These are phyloP conservation scores for Bactericera cockerelli DNA, from an alignment of 1,140 invertebrate species.

Conservation along the genomic window DNA sequence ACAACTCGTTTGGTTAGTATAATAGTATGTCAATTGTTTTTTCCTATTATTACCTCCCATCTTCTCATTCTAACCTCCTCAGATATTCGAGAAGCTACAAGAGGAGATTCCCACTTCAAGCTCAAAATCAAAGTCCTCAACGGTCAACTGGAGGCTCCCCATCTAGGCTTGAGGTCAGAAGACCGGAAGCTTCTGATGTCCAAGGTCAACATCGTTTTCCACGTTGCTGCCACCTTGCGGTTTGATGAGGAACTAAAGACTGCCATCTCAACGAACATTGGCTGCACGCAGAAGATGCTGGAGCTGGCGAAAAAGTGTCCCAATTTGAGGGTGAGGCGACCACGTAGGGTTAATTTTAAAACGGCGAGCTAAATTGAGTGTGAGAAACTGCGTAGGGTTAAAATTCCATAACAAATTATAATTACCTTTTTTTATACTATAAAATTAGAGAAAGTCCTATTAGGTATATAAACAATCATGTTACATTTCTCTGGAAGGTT, in stretches of 20 bases:
- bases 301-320: slow-evolving; percentile 32
- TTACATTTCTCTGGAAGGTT: too few relatives aligned
- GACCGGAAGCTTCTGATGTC: slow-evolving; percentile 50
- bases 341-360: neutral
- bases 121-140: slow-evolving; percentile 28
- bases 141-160: slow-evolving; percentile 38
- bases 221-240: slow-evolving; percentile 46
- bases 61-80: too few relatives aligned
- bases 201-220: slow-evolving; percentile 60
- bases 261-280: slow-evolving; percentile 46
- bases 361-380: too few relatives aligned
- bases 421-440: too few relatives aligned
- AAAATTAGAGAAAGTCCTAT: too few relatives aligned
- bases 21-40: too few relatives aligned
- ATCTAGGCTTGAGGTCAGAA: slow-evolving; percentile 33
- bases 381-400: too few relatives aligned
- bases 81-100: slow-evolving; percentile 17
- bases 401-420: too few relatives aligned
- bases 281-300: slow-evolving; percentile 39
- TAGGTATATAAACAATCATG: too few relatives aligned
- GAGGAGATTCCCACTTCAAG: slow-evolving; percentile 18
- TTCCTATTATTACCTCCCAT: too few relatives aligned
- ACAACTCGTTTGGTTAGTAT: too few relatives aligned
- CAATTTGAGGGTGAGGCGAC: slow-evolving; percentile 30
- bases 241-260: slow-evolving; percentile 46